Evolutionary conservation across 2,888 invertebrate species (phyloP).

Genomic region (Caradrina clavipalpis): DNA sequence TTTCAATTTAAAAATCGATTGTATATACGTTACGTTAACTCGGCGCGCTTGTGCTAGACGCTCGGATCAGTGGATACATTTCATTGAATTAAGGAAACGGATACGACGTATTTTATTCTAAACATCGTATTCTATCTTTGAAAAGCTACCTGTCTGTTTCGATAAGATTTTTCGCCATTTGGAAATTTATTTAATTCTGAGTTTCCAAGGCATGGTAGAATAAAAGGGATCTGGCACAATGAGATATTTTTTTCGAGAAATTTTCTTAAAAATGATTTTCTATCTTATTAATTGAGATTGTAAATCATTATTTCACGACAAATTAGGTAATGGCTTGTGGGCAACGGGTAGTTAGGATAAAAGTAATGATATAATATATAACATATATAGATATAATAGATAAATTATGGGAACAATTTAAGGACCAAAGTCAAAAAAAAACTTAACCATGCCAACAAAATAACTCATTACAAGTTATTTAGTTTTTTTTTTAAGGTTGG

Average conservation of each 20-base stretch:
- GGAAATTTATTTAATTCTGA: background rate
- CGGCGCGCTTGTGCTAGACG: too few relatives aligned
- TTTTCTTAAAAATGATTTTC: background rate
- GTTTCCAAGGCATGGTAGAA: constrained; percentile 1
- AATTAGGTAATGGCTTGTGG: background rate
- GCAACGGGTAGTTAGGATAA: background rate
- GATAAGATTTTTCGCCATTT: background rate
- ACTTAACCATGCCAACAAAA: too few relatives aligned
- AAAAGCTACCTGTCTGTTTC: constrained; percentile 4
- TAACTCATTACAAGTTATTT: too few relatives aligned
- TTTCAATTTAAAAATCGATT: too few relatives aligned
- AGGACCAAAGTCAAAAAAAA: too few relatives aligned
- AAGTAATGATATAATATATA: too few relatives aligned
- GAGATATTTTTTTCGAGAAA: background rate
- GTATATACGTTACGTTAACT: too few relatives aligned
- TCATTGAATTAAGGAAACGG: background rate
- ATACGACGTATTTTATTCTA: constrained; percentile 2
- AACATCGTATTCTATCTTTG: constrained; percentile 9
- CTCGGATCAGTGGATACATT: background rate
- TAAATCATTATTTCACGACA: constrained; percentile 2
- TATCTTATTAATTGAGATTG: constrained; percentile 3
- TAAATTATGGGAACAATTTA: too few relatives aligned
- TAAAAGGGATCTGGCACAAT: background rate
- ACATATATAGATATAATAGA: too few relatives aligned
- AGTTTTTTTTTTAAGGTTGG: too few relatives aligned